These are phyloP conservation scores for Terrapene triunguis DNA, from an alignment of 2,113 vertebrate genomes.

Conservation along the genomic window DNA sequence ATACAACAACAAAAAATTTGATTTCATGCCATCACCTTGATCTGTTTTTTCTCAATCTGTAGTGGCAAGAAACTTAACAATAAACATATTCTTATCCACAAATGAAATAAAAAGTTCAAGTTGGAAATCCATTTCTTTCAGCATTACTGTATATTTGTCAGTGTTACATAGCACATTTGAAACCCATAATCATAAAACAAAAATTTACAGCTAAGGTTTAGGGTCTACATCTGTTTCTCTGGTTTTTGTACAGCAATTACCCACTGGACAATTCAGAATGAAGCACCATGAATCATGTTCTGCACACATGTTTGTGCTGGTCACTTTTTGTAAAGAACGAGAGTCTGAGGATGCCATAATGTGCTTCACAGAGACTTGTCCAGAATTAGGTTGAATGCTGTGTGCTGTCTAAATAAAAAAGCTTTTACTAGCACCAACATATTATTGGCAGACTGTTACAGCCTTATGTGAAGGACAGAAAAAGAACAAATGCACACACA, in stretches of 20 bases:
- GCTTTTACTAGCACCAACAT: constrained; percentile 38
- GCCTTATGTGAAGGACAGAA: constrained; percentile 37
- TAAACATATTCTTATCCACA: constrained; percentile 74
- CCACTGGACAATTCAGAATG: constrained; percentile 82
- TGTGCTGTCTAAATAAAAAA: constrained; percentile 53
- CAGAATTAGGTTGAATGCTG: constrained; percentile 45
- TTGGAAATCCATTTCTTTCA: constrained; percentile 79
- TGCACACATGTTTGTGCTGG: constrained; percentile 70
- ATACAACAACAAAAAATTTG: constrained; percentile 26
- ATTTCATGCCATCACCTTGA: constrained; percentile 21
- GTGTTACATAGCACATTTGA: constrained; percentile 83
- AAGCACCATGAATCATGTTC: constrained; percentile 78
- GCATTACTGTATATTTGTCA: constrained; percentile 81
- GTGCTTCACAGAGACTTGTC: neutral
- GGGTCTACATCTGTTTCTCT: constrained; percentile 85
- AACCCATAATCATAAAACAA: constrained; percentile 86
- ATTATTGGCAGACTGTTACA: constrained; percentile 25
- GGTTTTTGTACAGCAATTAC: constrained; percentile 83
- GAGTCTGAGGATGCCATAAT: constrained; percentile 39
- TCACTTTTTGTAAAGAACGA: constrained; percentile 64
- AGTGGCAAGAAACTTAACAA: constrained; percentile 60
- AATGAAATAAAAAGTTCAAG: constrained; percentile 76
- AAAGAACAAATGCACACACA: constrained; percentile 11
- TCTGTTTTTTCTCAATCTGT: constrained; percentile 64
- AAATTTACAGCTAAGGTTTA: constrained; percentile 83